Evolutionary conservation across 1,140 invertebrate species (phyloP), one percentile per base, ranked within the genome.

Genomic region (Cotesia typhae): DNA sequence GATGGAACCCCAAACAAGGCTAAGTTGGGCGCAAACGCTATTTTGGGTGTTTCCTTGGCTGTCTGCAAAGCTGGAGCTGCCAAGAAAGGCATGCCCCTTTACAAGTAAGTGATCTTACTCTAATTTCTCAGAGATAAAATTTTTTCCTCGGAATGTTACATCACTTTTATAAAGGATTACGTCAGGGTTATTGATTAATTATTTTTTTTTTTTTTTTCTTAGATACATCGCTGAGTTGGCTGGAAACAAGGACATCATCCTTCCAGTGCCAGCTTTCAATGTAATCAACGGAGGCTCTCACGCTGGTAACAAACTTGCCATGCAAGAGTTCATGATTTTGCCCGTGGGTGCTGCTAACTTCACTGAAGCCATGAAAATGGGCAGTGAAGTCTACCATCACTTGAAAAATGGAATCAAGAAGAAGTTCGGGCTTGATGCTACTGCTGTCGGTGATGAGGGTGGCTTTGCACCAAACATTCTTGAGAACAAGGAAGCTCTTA

Each of bases 211-310:
- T 59, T 63, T 67, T 74, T 70, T 55, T 69, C 6, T 35, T 84
- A 92, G 93, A 81, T 94, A 99, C 84, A 92, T 99, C 80, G 96
- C 96, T 74, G 94, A 98, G 79, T 90, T 99, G 78, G 94, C 97
- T 81, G 96, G 96, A 77, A 97, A 96, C 81, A 91, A 88, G 70
- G 89, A 97, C 6, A 95, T 98, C 75, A 93, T 99, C 71, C 88
- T 99, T 60, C 98, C 98, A 5, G 95, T 97, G 4, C 98, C 98
- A 69, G 96, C 97, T 51, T 98, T 99, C 86, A 99, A 99, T 86
- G 97, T 99, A 12, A 99, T 99, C 86, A 99, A 99, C 85, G 98
- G 98, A 77, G 98, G 98, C 51, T 97, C 95, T 68, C 98, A 99
- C 85, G 98, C 98, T 82, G 98, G 97, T 74, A 99, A 99, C 87